A percentile compares a stretch with the other conserved stretches of the same genome.
phyloP scores from a whole-genome alignment of 2,888 invertebrate genomes.

The Megamerina dolium region DNA sequence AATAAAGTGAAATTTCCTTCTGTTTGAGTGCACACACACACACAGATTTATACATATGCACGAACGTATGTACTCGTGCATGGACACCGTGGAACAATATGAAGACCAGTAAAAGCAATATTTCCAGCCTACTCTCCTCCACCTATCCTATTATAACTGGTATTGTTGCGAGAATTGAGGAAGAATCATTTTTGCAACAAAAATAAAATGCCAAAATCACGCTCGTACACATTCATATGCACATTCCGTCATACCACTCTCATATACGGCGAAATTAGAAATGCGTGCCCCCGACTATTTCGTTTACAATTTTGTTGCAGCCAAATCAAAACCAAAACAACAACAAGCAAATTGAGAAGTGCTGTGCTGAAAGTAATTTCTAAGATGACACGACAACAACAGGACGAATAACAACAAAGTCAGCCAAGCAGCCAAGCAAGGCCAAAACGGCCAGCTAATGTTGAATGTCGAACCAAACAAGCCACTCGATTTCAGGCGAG shows the following conservation, averaged over 20 bases:
- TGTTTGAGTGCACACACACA: constrained; percentile 18
- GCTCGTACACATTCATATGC: constrained; percentile 2
- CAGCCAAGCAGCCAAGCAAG: constrained; percentile 5
- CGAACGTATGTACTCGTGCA: not conserved
- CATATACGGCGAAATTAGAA: not conserved
- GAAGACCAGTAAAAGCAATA: too few relatives aligned
- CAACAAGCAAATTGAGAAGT: not conserved
- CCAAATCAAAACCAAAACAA: not conserved
- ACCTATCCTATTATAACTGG: too few relatives aligned
- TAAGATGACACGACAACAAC: constrained; percentile 22
- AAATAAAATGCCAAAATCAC: constrained; percentile 18
- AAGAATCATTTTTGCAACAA: not conserved
- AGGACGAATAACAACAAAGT: not conserved
- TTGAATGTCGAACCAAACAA: too few relatives aligned
- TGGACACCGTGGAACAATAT: too few relatives aligned
- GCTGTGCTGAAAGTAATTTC: constrained; percentile 24
- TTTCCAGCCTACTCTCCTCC: too few relatives aligned
- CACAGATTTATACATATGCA: not conserved
- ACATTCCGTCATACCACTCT: not conserved
- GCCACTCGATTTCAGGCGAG: not conserved
- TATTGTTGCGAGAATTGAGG: too few relatives aligned
- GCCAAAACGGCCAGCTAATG: not conserved
- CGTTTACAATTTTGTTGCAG: not conserved
- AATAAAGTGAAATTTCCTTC: not conserved
- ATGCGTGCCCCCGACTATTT: not conserved